Evolutionary conservation across 2,888 invertebrate species (phyloP), one percentile per base, ranked within the genome.

Genomic region (Pseudococcus viburni): DNA sequence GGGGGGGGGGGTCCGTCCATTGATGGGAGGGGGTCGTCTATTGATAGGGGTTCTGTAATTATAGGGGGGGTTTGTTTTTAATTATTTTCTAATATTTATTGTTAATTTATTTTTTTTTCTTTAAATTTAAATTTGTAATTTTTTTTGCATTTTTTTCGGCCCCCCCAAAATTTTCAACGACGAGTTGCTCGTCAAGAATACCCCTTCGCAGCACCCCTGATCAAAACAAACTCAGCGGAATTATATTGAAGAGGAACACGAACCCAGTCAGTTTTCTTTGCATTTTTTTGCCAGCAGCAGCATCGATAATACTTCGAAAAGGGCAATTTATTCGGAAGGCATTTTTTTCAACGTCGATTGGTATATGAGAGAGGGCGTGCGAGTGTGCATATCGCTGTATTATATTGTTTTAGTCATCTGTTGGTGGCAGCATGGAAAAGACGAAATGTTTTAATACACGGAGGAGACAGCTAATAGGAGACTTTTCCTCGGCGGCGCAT

Each of bases 331-430:
- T 64, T 19, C 19, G 22, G 19, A 22, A 64, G 19, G 64, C 22
- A 11, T 64, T 64, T 64, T 64, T 22, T 64, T 64, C 11, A 17
- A 4, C 4, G 7, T 64, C 8, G 9, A 8, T 64, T 64, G 64
- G n/a, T 59, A 64, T 64, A 64, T 64, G 64, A 64, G 64, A 64
- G 22, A 64, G 22, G 64, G 64, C 64, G 64, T 64, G 64, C 64
- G 11, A 64, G 22, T 64, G 22, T 64, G 64, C 64, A 64, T 64
- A 64, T 64, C 19, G 64, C 64, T 64, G 15, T 51, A 64, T 64
- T 64, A 64, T 83, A 83, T 83, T 83, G 80, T 83, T 83, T 83
- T 42, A 83, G 80, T 83, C 80, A 83, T 83, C 80, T 83, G 80
- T 83, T 83, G 46, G 46, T 83, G 80, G 80, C 80, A 83, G 80